Percentiles rank a stretch among this genome's conserved stretches.
These are phyloP conservation scores for Nasonovia ribisnigri DNA, from an alignment of 2,888 invertebrate species.

Conservation along the genomic window DNA sequence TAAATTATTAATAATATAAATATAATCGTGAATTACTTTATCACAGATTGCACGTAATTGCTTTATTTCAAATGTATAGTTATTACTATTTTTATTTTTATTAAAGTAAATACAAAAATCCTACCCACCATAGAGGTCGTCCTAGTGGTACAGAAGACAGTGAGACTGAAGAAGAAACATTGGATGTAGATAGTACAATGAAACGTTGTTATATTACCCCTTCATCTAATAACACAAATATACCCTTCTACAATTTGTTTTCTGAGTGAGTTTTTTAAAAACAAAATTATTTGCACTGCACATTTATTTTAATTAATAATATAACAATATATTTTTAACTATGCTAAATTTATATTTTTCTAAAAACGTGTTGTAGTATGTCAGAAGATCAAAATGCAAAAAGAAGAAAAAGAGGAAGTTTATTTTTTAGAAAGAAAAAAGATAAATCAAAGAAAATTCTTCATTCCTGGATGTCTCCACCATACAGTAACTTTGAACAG, in stretches of 20 bases:
- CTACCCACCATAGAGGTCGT: constrained; percentile 66
- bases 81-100: constrained; percentile 65
- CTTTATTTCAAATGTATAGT: constrained; percentile 36
- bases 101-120: constrained; percentile 66
- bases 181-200: constrained; percentile 69
- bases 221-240: constrained; percentile 60
- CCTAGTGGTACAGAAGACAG: constrained; percentile 79
- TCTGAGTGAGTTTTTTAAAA: constrained; percentile 60
- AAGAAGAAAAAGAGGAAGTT: constrained; percentile 86
- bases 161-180: constrained; percentile 81
- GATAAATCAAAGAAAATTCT: constrained; percentile 80
- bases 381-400: constrained; percentile 83
- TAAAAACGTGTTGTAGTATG: constrained; percentile 65
- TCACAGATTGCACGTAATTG: constrained; percentile 46
- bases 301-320: constrained; percentile 30
- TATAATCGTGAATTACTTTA: constrained; percentile 14
- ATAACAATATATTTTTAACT: background rate
- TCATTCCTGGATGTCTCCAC: constrained; percentile 82
- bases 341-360: background rate
- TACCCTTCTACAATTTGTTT: constrained; percentile 60
- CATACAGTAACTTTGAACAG: constrained; percentile 76
- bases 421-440: constrained; percentile 94
- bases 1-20: constrained; percentile 19
- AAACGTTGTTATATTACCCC: constrained; percentile 64
- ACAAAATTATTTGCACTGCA: constrained; percentile 49